Evolutionary conservation across 2,888 invertebrate species (phyloP).

Genomic region (Eristalis pertinax): DNA sequence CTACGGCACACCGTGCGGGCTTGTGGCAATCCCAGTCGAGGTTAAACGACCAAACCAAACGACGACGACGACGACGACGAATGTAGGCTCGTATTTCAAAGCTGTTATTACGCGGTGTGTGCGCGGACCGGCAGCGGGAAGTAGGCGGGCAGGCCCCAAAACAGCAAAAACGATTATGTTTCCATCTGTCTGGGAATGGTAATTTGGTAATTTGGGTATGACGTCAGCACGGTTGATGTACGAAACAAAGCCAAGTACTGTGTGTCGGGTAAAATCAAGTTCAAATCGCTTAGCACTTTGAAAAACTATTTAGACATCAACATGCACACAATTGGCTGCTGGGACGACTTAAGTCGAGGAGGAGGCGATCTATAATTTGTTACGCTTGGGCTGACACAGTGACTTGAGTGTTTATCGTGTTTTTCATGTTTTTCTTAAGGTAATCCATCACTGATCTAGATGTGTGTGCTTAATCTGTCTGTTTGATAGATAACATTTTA

Average conservation of each 20-base stretch:
- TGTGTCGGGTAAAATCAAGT: slow-evolving; percentile 58
- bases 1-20: background rate
- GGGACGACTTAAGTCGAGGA: background rate
- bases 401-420: background rate
- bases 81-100: background rate
- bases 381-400: slow-evolving; percentile 34
- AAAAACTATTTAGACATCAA: slow-evolving; percentile 37
- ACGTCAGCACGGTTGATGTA: slow-evolving; percentile 44
- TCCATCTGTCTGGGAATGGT: background rate
- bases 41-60: slow-evolving; percentile 7
- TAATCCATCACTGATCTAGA: slow-evolving; percentile 32
- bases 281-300: slow-evolving; percentile 64
- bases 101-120: background rate
- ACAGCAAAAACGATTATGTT: background rate
- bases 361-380: slow-evolving; percentile 25
- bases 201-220: slow-evolving; percentile 52
- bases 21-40: background rate
- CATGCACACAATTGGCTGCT: slow-evolving; percentile 6
- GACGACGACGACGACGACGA: background rate
- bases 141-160: too few relatives aligned
- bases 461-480: background rate
- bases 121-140: too few relatives aligned
- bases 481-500: background rate
- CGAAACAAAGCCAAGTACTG: slow-evolving; percentile 31
- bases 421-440: slow-evolving; percentile 1